Conservation (phyloP, 2,888 invertebrate species). For the Heterodera filipjevi region DNA sequence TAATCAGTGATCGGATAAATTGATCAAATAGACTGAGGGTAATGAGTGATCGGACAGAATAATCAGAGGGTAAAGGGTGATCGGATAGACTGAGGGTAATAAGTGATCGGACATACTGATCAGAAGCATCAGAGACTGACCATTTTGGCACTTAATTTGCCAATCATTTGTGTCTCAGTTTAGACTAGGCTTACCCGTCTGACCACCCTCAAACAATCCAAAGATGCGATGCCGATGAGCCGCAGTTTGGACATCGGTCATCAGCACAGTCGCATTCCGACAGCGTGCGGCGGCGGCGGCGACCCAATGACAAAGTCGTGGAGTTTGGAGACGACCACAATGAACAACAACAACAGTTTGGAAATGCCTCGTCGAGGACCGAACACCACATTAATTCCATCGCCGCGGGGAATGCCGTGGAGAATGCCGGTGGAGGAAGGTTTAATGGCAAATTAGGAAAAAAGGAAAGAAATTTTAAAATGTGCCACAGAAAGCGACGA, state of each 20-base stretch:
- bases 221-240: conserved; percentile 18
- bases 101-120: too few relatives aligned
- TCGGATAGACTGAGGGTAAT: background rate
- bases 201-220: conserved; percentile 2
- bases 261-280: conserved; percentile 17
- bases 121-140: background rate
- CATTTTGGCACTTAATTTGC: background rate
- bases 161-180: background rate
- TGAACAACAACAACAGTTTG: background rate
- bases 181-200: conserved; percentile 15
- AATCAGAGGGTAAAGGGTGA: too few relatives aligned
- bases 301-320: conserved; percentile 24
- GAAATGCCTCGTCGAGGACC: conserved; percentile 26
- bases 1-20: too few relatives aligned
- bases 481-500: conserved; percentile 8
- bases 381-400: conserved; percentile 31
- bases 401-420: conserved; percentile 24
- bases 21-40: too few relatives aligned
- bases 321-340: conserved; percentile 18
- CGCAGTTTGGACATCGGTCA: conserved; percentile 27
- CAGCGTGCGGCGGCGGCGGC: background rate
- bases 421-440: conserved; percentile 29
- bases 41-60: too few relatives aligned
- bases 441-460: background rate
- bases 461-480: background rate